These are phyloP conservation scores for Heterodera carotae DNA, from an alignment of 1,140 invertebrate species.

Conservation along the genomic window DNA sequence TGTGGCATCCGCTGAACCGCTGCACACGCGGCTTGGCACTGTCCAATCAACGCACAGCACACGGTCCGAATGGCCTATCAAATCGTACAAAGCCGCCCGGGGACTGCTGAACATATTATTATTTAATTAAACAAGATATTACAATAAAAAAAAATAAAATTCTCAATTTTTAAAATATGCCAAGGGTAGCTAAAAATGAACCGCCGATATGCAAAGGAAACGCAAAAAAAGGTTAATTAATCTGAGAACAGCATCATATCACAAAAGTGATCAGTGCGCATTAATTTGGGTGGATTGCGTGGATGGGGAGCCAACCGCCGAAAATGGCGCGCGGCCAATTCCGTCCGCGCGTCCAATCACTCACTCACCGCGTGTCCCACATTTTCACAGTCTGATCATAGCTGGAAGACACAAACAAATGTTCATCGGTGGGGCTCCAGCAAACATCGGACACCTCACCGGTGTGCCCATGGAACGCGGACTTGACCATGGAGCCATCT, in stretches of 20 bases:
- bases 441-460: conserved; percentile 85
- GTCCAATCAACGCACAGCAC: conserved; percentile 91
- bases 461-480: conserved; percentile 83
- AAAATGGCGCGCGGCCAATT: no score
- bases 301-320: no score
- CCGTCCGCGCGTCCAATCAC: no score
- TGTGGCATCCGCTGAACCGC: conserved; percentile 88
- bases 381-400: conserved; percentile 88
- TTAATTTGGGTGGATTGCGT: no score
- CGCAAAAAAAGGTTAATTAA: no score
- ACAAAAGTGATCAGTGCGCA: no score
- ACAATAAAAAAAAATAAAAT: neutral
- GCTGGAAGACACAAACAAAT: conserved; percentile 87
- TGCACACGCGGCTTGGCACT: conserved; percentile 80
- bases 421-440: conserved; percentile 83
- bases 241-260: no score
- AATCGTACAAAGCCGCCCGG: conserved; percentile 85
- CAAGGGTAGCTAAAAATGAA: no score
- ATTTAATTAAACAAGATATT: conserved; percentile 34
- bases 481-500: conserved; percentile 84
- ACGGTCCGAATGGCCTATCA: conserved; percentile 90
- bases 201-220: no score
- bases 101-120: conserved; percentile 76
- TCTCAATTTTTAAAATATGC: conserved; percentile 36
- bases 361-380: conserved; percentile 81